These are phyloP conservation scores for Ceuthmochares aereus DNA, from an alignment of 2,113 vertebrate genomes.

Conservation along the genomic window DNA sequence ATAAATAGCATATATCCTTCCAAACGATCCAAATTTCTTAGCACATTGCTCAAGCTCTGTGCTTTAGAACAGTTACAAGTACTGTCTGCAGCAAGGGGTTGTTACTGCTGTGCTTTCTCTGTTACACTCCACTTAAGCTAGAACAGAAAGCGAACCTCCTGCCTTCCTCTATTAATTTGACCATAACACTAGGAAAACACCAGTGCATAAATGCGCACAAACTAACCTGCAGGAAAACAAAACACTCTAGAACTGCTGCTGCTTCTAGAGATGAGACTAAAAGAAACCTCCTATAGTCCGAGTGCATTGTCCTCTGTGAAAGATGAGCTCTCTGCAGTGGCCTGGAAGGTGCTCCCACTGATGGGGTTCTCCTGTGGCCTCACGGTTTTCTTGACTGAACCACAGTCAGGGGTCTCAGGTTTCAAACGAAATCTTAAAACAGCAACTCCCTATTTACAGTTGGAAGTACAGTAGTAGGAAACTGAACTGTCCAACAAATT, in stretches of 20 bases:
- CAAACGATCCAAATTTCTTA: neutral
- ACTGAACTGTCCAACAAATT: neutral
- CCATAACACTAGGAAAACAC: neutral
- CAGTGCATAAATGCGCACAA: rapidly evolving
- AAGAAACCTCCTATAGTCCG: neutral
- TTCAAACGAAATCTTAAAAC: neutral
- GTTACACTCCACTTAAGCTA: neutral
- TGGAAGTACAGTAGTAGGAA: neutral
- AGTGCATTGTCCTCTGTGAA: too few relatives aligned
- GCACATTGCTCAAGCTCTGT: too few relatives aligned
- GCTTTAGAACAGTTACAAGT: too few relatives aligned
- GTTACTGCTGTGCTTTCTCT: neutral
- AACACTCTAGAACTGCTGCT: neutral
- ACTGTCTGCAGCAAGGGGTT: neutral
- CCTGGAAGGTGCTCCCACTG: rapidly evolving
- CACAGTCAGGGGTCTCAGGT: neutral
- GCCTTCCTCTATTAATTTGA: too few relatives aligned
- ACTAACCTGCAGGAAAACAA: too few relatives aligned
- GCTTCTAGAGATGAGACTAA: neutral
- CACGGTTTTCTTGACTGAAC: neutral
- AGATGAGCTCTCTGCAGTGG: neutral
- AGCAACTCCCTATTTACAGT: neutral
- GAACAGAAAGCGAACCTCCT: neutral
- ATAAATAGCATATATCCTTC: neutral
- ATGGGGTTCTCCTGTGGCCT: neutral